Evolutionary conservation across 1,140 invertebrate genomes (phyloP), one percentile per base, ranked within the genome.

Genomic region (Neodiprion pinetum): DNA sequence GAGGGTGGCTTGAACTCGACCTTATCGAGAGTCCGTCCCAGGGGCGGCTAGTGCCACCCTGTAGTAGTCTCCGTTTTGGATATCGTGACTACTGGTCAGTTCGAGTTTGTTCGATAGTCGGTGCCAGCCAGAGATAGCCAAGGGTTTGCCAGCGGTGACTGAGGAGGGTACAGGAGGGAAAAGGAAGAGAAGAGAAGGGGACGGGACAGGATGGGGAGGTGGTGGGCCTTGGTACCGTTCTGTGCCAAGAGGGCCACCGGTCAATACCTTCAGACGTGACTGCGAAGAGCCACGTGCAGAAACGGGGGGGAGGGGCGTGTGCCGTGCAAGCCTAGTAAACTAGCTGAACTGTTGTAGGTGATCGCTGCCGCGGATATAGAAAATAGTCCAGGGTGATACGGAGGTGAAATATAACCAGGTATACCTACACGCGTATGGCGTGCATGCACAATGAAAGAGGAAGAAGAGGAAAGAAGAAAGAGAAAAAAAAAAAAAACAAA

Each of bases 51-150:
- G 53, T 61, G 53, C 53, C 53, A 61, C 53, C 53, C 53, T 61
- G 53, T 61, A 61, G 53, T 61, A 61, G 53, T 61, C 53, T 61
- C 53, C 53, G 53, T 61, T 61, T 61, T 71, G 83, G 83, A 85
- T 88, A 87, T 88, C 87, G 87, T 89, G 87, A 89, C 87, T 88
- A 86, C 83, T 89, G 87, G 88, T 89, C 88, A 89, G 88, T 88
- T 89, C 88, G 88, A 89, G 88, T 88, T 89, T 89, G 88, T 89
- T 89, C 88, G 84, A 89, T 89, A 89, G 86, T 88, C 81, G 86
- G 87, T 89, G 84, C 87, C 85, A 88, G 87, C 84, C 84, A 83
- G 85, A 77, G 84, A 85, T 87, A 82, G 82, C 83, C 86, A 61
- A 67, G 70, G 53, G 53, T 61, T 61, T 72, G 73, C 53, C 49